Base-by-base conservation (phyloP, 1,140 invertebrate species). In the Calliphora vicina region DNA sequence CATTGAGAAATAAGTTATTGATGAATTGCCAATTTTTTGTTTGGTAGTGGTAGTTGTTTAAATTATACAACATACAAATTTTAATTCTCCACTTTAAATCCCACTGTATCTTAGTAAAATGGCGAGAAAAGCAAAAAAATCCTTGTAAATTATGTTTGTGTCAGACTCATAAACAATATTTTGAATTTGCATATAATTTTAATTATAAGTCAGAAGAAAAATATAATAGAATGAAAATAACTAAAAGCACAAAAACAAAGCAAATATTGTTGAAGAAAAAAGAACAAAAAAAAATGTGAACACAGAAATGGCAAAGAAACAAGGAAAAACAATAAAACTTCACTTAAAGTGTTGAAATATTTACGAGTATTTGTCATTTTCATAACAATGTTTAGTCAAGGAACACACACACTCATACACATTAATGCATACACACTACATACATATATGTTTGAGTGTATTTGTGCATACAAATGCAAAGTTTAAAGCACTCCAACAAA, bases 361-460 rank as follows among this genome's bases (percentile, higher is more conserved):
- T 80, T 43, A 80, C 29, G 35, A 80, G 85, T 84, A 88, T 88
- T 88, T 88, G 87, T 88, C 87, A 88, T 88, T 88, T 86, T 88
- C 86, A 88, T 88, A 88, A 88, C 86, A 84, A 67, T 67, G 61
- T 67, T 67, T 67, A 67, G 61, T 67, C 61, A 23, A 67, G 17
- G 25, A 23, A 67, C 45, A n/a, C 45, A 23, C n/a, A 67, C 1
- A 20, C 2, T 17, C 23, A 67, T 4, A 67, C n/a, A 61, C 9
- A 61, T 17, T 23, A 67, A 67, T 25, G 61, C 20, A 61, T 8
- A 61, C 20, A 20, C 9, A 61, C 2, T 50, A 50, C 45, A n/a
- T 57, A 67, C 61, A 67, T 20, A 25, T 20, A 67, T 2, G 8
- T 50, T 50, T 67, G 17, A 13, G 13, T 57, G 29, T 29, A 29